Evolutionary conservation across 1,140 invertebrate genomes (phyloP).

Genomic region (Glomeris maerens): DNA sequence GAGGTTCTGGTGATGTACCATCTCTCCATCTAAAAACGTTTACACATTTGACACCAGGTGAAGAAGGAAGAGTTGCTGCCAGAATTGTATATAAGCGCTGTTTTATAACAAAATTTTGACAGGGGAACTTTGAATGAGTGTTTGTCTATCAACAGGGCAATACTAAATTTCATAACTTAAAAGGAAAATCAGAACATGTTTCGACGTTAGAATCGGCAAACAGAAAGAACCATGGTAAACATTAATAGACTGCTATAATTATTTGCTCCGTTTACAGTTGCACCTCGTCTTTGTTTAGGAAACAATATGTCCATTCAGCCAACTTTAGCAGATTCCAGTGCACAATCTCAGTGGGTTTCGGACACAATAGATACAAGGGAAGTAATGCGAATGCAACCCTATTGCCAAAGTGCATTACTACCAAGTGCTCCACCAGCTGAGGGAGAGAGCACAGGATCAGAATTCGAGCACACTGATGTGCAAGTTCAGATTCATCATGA

Average conservation of each 20-base stretch:
- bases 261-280: no score
- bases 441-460: not conserved
- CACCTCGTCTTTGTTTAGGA: no score
- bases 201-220: no score
- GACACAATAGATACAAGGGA: not conserved
- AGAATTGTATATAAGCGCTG: no score
- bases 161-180: no score
- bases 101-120: no score
- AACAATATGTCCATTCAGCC: no score
- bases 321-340: not conserved
- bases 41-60: not conserved
- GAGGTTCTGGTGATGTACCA: not conserved
- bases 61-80: no score
- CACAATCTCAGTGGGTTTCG: not conserved
- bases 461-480: not conserved
- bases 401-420: not conserved
- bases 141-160: not conserved
- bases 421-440: slow-evolving; percentile 7
- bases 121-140: no score
- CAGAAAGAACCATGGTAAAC: no score
- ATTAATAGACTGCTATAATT: no score
- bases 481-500: not conserved
- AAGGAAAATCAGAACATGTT: no score
- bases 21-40: slow-evolving; percentile 7
- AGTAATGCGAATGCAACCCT: not conserved